phyloP scores from a whole-genome alignment of 2,797 vertebrate genomes.

The Cyprinodon diabolis region DNA sequence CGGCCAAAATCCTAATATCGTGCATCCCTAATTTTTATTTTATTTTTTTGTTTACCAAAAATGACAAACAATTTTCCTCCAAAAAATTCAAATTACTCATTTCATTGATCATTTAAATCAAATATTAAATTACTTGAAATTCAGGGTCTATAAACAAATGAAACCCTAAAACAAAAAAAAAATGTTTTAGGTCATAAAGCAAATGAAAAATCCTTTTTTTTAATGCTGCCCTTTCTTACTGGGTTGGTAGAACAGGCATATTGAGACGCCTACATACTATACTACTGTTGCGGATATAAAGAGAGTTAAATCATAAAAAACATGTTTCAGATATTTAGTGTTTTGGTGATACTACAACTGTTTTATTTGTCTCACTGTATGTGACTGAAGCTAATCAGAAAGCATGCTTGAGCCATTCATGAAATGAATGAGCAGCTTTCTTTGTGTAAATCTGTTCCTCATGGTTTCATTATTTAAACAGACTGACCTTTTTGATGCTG shows the following conservation, averaged over 20 bases:
- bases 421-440: not conserved
- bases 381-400: not conserved
- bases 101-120: not conserved
- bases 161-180: not conserved
- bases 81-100: too few relatives aligned
- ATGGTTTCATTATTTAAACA: not conserved
- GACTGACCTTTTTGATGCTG: conserved; percentile 89
- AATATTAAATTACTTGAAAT: not conserved
- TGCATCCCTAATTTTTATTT: too few relatives aligned
- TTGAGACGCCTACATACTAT: not conserved
- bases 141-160: not conserved
- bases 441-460: not conserved
- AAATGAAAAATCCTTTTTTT: not conserved
- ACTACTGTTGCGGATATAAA: not conserved
- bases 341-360: not conserved
- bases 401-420: not conserved
- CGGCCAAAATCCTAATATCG: too few relatives aligned
- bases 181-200: not conserved
- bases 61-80: too few relatives aligned
- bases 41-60: too few relatives aligned
- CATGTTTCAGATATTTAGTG: not conserved
- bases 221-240: not conserved
- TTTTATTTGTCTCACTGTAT: not conserved
- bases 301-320: not conserved
- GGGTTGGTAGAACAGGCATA: too few relatives aligned